phyloP scores from a whole-genome alignment of 2,888 invertebrate species.

The Augiades crinisus region DNA sequence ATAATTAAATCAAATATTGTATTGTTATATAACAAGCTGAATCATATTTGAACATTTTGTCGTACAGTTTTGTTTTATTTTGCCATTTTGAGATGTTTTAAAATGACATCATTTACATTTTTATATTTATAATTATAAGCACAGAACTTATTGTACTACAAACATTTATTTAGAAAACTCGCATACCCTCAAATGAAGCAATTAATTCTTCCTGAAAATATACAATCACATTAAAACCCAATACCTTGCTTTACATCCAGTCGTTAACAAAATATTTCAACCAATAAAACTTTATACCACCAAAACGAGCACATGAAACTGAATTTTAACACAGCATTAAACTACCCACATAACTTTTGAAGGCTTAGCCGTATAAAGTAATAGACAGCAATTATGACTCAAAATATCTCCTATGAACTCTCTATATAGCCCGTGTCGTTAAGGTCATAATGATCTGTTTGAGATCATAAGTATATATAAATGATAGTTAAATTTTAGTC shows the following conservation, averaged over 20 bases:
- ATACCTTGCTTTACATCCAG: constrained; percentile 6
- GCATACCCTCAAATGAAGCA: no score
- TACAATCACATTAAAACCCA: no score
- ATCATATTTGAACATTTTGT: no score
- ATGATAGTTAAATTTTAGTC: not conserved
- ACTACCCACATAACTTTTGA: constrained; percentile 32
- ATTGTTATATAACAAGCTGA: no score
- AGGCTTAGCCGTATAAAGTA: constrained; percentile 33
- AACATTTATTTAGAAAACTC: no score
- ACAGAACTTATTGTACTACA: no score
- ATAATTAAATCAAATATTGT: no score
- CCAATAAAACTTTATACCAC: constrained; percentile 20
- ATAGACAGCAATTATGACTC: constrained; percentile 30
- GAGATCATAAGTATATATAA: not conserved
- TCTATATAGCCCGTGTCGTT: constrained; percentile 3
- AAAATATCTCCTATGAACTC: constrained; percentile 17
- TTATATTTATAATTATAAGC: no score
- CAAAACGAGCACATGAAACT: constrained; percentile 32
- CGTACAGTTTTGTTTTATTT: no score
- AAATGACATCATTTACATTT: no score
- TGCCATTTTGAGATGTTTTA: no score
- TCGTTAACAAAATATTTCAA: constrained; percentile 18
- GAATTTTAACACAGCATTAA: constrained; percentile 33
- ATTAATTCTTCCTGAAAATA: no score
- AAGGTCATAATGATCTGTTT: constrained; percentile 7